Percentiles rank a stretch among this genome's conserved stretches.
Evolutionary conservation across 2,888 invertebrate species (phyloP).

Genomic region (Melieria crassipennis): DNA sequence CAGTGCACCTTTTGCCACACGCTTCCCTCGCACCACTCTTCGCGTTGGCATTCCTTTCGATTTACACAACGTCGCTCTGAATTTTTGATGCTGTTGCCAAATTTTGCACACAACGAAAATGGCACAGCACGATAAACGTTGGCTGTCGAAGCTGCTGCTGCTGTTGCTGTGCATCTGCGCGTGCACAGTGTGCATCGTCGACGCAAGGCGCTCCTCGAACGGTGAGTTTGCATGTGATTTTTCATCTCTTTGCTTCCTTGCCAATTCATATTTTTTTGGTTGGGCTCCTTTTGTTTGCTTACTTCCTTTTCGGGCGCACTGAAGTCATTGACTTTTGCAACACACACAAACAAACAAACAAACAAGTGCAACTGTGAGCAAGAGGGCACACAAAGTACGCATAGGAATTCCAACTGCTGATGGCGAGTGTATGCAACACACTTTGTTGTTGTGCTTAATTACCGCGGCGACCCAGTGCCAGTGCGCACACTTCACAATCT

Average conservation of each 20-base stretch:
- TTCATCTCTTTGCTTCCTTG: too few species aligned
- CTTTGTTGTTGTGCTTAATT: too few species aligned
- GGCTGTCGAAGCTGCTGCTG: constrained; percentile 52
- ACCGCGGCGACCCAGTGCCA: too few species aligned
- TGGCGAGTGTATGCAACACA: background rate
- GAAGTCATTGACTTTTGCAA: constrained; percentile 18
- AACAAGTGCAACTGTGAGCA: background rate
- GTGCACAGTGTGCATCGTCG: constrained; percentile 42
- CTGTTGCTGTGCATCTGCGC: constrained; percentile 37
- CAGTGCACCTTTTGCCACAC: too few species aligned
- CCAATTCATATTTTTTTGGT: too few species aligned
- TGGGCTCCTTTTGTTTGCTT: too few species aligned
- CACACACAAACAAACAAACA: too few species aligned
- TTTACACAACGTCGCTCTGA: background rate
- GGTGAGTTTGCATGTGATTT: constrained; percentile 46
- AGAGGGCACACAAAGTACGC: background rate
- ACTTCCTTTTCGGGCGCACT: background rate
- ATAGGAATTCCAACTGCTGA: background rate
- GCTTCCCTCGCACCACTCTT: too few species aligned
- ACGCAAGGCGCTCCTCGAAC: constrained; percentile 49
- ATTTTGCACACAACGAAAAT: constrained; percentile 43
- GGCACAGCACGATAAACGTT: constrained; percentile 60
- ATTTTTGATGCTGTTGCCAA: constrained; percentile 43
- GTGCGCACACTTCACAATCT: too few species aligned
- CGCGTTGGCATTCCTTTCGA: background rate